phyloP scores from a whole-genome alignment of 2,113 vertebrate genomes.

The Pomatorhinus ruficollis region DNA sequence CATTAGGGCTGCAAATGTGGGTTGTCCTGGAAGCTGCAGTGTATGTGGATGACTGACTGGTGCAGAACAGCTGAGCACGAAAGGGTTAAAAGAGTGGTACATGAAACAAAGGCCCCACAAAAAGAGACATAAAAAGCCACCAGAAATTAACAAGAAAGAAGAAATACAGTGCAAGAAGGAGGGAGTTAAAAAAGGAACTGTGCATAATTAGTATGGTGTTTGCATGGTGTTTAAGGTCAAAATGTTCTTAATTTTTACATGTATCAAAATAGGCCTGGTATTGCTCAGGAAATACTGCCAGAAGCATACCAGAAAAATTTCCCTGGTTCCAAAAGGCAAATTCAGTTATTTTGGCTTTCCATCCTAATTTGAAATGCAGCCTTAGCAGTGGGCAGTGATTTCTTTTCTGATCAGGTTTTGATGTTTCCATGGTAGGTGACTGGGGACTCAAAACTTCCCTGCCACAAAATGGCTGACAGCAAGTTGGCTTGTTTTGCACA shows the following conservation, averaged over 20 bases:
- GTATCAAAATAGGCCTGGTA: neutral
- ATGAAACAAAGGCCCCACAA: neutral
- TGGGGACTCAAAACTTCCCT: neutral
- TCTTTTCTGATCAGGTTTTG: neutral
- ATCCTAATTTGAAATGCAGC: neutral
- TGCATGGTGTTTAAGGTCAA: neutral
- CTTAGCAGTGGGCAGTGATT: neutral
- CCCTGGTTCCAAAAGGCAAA: neutral
- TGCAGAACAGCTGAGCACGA: neutral
- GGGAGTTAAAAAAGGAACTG: neutral
- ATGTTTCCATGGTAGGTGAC: neutral
- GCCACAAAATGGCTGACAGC: neutral
- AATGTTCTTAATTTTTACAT: neutral
- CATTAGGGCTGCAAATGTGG: neutral
- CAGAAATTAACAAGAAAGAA: neutral
- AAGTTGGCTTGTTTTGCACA: neutral
- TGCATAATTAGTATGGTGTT: neutral
- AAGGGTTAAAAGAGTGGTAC: neutral
- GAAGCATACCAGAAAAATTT: neutral
- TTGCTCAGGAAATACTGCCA: neutral
- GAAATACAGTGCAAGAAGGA: neutral
- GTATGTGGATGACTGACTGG: neutral
- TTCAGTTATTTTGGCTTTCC: neutral
- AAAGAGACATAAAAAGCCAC: neutral
- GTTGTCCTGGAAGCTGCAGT: neutral